Percentiles rank a stretch among this genome's conserved stretches.
Evolutionary conservation across 2,113 vertebrate species (phyloP).

Genomic region (Bothrops jararaca): DNA sequence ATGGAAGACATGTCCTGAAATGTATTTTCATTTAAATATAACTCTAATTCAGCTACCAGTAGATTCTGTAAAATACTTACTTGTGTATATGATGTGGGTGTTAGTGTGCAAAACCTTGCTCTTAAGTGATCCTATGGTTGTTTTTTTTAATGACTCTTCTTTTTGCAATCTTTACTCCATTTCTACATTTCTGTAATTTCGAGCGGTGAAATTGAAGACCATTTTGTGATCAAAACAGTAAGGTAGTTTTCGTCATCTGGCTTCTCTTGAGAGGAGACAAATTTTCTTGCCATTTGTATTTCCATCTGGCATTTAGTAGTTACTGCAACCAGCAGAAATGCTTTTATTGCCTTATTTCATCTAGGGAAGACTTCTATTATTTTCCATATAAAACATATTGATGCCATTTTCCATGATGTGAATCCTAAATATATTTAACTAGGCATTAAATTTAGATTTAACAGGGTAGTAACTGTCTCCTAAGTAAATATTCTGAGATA

Average conservation of each 20-base stretch:
- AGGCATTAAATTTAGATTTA: conserved; percentile 75
- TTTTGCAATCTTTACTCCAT: background rate
- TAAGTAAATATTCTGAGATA: conserved; percentile 73
- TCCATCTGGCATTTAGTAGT: conserved; percentile 5
- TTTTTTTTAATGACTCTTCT: background rate
- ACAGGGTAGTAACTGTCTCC: conserved; percentile 66
- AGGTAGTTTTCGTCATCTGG: background rate
- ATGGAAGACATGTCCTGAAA: conserved; percentile 29
- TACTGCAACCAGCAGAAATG: background rate
- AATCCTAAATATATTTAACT: conserved; percentile 70
- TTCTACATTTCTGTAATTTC: background rate
- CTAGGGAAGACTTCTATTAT: conserved; percentile 45
- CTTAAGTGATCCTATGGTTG: background rate
- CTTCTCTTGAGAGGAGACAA: background rate
- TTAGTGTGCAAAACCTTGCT: background rate
- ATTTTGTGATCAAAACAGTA: background rate
- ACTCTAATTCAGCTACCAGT: background rate
- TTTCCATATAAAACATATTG: conserved; percentile 65
- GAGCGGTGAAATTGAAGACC: background rate
- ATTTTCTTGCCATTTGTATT: background rate
- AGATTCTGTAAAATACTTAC: background rate
- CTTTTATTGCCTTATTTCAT: conserved; percentile 36
- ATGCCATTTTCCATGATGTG: conserved; percentile 68
- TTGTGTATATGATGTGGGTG: background rate
- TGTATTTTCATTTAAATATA: background rate